Conservation (phyloP, 2,797 vertebrate genomes). For the Anniella stebbinsi region DNA sequence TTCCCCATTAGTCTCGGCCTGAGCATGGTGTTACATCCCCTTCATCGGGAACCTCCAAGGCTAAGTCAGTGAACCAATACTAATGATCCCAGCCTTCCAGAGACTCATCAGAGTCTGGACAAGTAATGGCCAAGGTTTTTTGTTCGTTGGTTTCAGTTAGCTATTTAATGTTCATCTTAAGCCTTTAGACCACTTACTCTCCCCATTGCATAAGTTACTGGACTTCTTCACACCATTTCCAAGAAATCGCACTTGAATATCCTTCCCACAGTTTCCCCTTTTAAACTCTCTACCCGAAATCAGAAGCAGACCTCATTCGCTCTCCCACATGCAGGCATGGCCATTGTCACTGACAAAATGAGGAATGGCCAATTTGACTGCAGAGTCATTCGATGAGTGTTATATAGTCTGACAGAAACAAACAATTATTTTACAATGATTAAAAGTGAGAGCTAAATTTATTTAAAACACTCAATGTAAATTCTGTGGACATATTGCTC, state of each 20-base stretch:
- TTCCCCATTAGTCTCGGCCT: conserved; percentile 75
- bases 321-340: accelerated
- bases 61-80: conserved; percentile 73
- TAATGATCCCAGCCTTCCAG: conserved; percentile 76
- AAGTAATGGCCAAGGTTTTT: conserved; percentile 59
- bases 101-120: conserved; percentile 63
- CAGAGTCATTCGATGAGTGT: neutral
- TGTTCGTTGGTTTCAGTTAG: conserved; percentile 47
- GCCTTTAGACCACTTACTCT: conserved; percentile 54
- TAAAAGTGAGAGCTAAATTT: conserved; percentile 11
- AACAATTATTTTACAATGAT: conserved; percentile 29
- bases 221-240: conserved; percentile 44
- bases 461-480: neutral
- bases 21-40: conserved; percentile 71
- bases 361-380: neutral
- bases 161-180: conserved; percentile 64
- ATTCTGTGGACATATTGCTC: neutral
- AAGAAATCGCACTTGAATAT: conserved; percentile 60
- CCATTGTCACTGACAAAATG: conserved; percentile 1
- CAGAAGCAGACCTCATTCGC: conserved; percentile 43
- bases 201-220: conserved; percentile 44
- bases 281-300: conserved; percentile 48
- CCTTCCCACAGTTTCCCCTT: conserved; percentile 27
- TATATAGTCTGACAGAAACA: neutral
- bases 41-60: conserved; percentile 69